phyloP scores from a whole-genome alignment of 2,888 invertebrate genomes.

The Leptinotarsa rubiginosa region DNA sequence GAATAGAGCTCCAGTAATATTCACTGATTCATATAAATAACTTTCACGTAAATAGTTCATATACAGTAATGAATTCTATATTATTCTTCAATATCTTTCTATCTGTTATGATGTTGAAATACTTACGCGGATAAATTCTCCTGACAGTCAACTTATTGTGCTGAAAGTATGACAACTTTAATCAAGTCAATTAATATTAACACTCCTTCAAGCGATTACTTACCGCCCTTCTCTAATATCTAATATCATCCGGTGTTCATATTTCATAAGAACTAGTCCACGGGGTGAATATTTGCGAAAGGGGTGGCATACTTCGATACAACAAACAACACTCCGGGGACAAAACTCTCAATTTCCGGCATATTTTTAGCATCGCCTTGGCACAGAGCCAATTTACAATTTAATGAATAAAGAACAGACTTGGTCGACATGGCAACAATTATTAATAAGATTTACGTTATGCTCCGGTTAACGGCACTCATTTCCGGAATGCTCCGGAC shows the following conservation, averaged over 20 bases:
- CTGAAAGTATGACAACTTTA: background rate
- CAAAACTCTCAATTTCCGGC: constrained; percentile 61
- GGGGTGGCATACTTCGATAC: constrained; percentile 44
- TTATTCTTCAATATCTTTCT: too few relatives aligned
- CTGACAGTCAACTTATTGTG: too few relatives aligned
- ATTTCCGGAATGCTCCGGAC: constrained; percentile 49
- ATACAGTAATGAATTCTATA: too few relatives aligned
- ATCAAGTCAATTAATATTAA: constrained; percentile 19
- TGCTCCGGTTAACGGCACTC: constrained; percentile 52
- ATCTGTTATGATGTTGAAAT: too few relatives aligned
- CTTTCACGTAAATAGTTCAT: too few relatives aligned
- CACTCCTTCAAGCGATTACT: background rate
- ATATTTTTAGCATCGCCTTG: constrained; percentile 48
- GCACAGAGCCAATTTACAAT: constrained; percentile 50
- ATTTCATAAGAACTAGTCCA: constrained; percentile 41
- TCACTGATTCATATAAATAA: too few relatives aligned
- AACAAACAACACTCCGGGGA: constrained; percentile 60
- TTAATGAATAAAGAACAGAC: constrained; percentile 51
- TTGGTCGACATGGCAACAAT: constrained; percentile 40
- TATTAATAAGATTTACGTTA: constrained; percentile 56
- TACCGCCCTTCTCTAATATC: background rate
- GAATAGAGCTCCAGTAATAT: too few relatives aligned
- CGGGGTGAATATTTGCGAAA: constrained; percentile 51
- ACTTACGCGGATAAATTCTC: too few relatives aligned
- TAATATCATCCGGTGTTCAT: constrained; percentile 30